These are phyloP conservation scores for Teleiodes luculella DNA, from an alignment of 2,888 invertebrate species.

Conservation along the genomic window DNA sequence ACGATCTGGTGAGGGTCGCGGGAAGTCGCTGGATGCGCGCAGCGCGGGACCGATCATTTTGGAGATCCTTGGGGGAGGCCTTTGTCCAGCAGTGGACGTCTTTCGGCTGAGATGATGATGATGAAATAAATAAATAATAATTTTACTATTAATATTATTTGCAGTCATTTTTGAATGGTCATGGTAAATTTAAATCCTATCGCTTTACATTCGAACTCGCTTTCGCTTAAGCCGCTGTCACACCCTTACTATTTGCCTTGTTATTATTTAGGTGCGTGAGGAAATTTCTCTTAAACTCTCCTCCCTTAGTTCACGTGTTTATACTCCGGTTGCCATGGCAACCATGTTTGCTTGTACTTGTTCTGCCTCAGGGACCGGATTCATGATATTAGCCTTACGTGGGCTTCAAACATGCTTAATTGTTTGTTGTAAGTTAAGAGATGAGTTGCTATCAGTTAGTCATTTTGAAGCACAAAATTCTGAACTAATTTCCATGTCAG, in stretches of 20 bases:
- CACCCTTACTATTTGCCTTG: slow-evolving; percentile 23
- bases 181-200: no score
- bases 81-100: no score
- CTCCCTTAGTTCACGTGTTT: slow-evolving; percentile 34
- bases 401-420: background rate
- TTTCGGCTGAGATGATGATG: no score
- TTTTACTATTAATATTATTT: no score
- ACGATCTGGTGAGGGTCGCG: no score
- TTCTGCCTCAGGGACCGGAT: slow-evolving; percentile 2
- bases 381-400: slow-evolving; percentile 1
- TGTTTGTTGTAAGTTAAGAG: slow-evolving; percentile 1
- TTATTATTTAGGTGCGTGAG: slow-evolving; percentile 34
- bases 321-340: slow-evolving; percentile 38
- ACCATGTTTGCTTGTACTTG: slow-evolving; percentile 37
- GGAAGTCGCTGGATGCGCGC: no score
- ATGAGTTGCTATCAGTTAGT: background rate
- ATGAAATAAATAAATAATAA: no score
- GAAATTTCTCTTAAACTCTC: slow-evolving; percentile 27
- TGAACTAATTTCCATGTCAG: background rate
- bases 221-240: background rate
- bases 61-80: no score
- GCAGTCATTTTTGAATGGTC: no score
- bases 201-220: background rate
- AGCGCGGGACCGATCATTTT: no score
- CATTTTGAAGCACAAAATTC: background rate